Conservation (phyloP, 1,140 invertebrate species). For the Brachionus plicatilis region DNA sequence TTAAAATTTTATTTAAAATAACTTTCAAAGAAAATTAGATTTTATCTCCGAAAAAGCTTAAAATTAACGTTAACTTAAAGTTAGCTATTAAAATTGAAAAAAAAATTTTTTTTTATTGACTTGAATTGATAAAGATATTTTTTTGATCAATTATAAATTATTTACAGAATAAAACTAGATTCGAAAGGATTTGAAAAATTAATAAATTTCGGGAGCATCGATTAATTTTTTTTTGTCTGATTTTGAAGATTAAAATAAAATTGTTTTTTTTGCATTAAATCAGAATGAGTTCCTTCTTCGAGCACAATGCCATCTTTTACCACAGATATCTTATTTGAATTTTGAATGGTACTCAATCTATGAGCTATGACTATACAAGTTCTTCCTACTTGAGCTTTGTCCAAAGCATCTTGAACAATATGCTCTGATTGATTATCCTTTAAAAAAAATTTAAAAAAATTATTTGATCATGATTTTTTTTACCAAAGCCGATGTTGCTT, state of each 20-base stretch:
- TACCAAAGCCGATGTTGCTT: constrained; percentile 75
- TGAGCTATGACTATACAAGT: constrained; percentile 59
- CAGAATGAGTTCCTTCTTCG: constrained; percentile 25
- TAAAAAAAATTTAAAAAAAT: neutral
- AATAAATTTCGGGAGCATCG: too few species aligned
- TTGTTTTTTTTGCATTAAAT: neutral
- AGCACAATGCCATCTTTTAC: constrained; percentile 8
- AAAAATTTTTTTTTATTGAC: neutral
- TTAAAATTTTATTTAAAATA: neutral
- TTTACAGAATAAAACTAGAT: neutral
- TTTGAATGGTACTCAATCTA: constrained; percentile 40
- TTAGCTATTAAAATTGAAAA: neutral
- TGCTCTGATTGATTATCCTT: constrained; percentile 71
- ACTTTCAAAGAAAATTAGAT: neutral
- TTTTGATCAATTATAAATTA: neutral
- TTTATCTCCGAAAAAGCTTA: neutral
- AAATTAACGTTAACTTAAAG: neutral
- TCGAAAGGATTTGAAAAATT: neutral
- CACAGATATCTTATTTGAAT: constrained; percentile 28
- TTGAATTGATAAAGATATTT: neutral
- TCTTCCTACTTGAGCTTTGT: constrained; percentile 50
- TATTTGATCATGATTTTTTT: neutral
- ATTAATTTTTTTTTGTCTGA: neutral
- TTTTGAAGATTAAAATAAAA: constrained; percentile 38
- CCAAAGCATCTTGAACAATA: constrained; percentile 58